These are phyloP conservation scores for Dugesia japonica DNA, from an alignment of 2,888 invertebrate genomes.

Conservation along the genomic window DNA sequence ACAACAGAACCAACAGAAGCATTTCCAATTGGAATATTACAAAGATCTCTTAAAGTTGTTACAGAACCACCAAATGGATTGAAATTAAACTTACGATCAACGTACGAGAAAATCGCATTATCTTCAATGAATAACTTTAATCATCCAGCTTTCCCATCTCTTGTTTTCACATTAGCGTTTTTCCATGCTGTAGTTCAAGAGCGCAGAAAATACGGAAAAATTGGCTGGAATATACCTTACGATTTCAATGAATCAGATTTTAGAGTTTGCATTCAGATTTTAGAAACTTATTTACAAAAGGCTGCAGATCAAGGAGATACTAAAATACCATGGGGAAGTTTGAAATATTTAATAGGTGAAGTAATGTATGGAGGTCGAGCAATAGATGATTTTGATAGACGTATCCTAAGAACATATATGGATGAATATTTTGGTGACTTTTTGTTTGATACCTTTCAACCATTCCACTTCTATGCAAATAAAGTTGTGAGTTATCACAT, in stretches of 20 bases:
- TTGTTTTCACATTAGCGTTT: conserved; percentile 73
- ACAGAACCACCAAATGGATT: conserved; percentile 79
- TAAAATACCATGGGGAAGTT: conserved; percentile 69
- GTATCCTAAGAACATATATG: conserved; percentile 72
- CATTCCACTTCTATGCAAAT: conserved; percentile 71
- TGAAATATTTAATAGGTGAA: conserved; percentile 79
- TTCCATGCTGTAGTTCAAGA: conserved; percentile 82
- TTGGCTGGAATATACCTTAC: conserved; percentile 81
- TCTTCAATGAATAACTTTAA: conserved; percentile 50
- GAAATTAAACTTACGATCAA: conserved; percentile 70
- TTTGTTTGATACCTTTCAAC: conserved; percentile 72
- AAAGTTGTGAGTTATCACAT: conserved; percentile 62
- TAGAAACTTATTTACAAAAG: conserved; percentile 67
- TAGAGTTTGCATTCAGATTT: conserved; percentile 67
- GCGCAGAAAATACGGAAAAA: conserved; percentile 74
- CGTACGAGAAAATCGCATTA: conserved; percentile 65
- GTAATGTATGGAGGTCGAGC: conserved; percentile 87
- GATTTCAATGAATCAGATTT: conserved; percentile 83
- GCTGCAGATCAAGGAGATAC: conserved; percentile 52
- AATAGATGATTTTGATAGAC: conserved; percentile 73
- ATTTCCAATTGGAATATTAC: conserved; percentile 75
- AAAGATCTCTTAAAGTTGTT: conserved; percentile 70
- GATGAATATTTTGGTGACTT: conserved; percentile 86
- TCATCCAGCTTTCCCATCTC: conserved; percentile 62
- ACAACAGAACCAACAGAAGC: conserved; percentile 71